Base-by-base conservation (phyloP, 2,797 vertebrate species). In the Eulemur mongoz region DNA sequence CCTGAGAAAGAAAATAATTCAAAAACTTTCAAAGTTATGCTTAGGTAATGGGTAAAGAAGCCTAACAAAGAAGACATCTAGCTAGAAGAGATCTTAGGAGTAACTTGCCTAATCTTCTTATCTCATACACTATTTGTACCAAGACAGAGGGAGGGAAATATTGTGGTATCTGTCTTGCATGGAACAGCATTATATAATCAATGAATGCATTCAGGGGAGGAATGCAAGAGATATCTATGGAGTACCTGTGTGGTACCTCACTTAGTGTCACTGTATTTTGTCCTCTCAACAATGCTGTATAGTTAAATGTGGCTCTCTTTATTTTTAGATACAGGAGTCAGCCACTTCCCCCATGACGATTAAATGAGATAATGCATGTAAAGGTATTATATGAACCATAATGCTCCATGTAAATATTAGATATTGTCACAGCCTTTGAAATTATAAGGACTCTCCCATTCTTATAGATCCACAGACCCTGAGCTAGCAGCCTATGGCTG, bases 341-440 rank as follows among this genome's bases (percentile, higher is more conserved):
- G 50, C 35, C 67, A 61, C 86, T 65, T 86, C n/a, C 18, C 35
- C 38, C 23, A 45, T 12, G 50, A 86, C 94, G 73, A 80, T 54
- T 82, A 89, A 93, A 79, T 86, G 82, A 95, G 89, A 92, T 89
- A 82, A 95, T 78, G 50, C 63, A 38, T 38, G 45, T 75, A 11
- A 79, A 93, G 57, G 30, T 65, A n/a, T 91, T 86, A 57, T 61
- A 73, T 80, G 43, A 82, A 73, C 63, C 7, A 0, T 73, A 83
- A 32, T 12, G 22, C 20, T 18, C 15, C 3, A 0, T 27, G 30
- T 25, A 82, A 27, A 14, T 40, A 22, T 76, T 76, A 48, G 54
- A 57, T 25, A 84, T 30, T 40, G 40, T 92, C 43, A 69, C 35
- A 87, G 57, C 22, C 73, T 45, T 4, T 78, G 85, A 92, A 79